Base-by-base conservation (phyloP, 1,140 invertebrate species). In the Zaprionus vittiger region DNA sequence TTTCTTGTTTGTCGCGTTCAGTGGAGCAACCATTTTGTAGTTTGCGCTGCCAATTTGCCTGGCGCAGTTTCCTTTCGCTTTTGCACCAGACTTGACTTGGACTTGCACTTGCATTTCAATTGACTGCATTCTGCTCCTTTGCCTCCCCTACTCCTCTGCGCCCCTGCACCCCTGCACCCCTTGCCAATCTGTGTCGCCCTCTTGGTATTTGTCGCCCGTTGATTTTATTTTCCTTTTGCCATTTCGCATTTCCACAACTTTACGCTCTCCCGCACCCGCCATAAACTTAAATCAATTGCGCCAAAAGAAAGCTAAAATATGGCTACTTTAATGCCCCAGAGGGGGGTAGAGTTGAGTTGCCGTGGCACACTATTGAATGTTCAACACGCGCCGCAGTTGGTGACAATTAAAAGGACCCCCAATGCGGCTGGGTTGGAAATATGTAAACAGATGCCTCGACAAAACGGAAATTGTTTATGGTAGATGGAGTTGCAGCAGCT, bases 31-130 rank as follows among this genome's bases (percentile, higher is more conserved):
- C 75, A 87, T 84, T 87, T 89, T 89, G 84, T 72, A 89, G 84
- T 89, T 89, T 84, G 84, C 75, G 78, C 77, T 84, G 84, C 84
- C 84, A 87, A 87, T 87, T 87, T 87, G 84, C 78, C 65, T 76
- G 78, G 65, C 41, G 41, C 78, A 71, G 78, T 69, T 81, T 83
- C 64, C 55, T 76, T 76, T 65, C 28, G 38, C 63, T 74, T 60
- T 66, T 76, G 59, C 60, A 54, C 73, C 63, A 49, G 67, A 70
- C 67, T 85, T 75, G 79, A 79, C 77, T 80, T 70, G 55, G 37
- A 72, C 73, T 80, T 60, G 52, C 57, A 73, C 63, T 77, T 78
- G 78, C 74, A 89, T 79, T 83, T 89, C 81, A 89, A 89, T 89
- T 87, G 84, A 84, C 72, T 87, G 81, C 81, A 64, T 73, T 79